phyloP scores from a whole-genome alignment of 2,113 vertebrate genomes.

The Edolisoma coerulescens region DNA sequence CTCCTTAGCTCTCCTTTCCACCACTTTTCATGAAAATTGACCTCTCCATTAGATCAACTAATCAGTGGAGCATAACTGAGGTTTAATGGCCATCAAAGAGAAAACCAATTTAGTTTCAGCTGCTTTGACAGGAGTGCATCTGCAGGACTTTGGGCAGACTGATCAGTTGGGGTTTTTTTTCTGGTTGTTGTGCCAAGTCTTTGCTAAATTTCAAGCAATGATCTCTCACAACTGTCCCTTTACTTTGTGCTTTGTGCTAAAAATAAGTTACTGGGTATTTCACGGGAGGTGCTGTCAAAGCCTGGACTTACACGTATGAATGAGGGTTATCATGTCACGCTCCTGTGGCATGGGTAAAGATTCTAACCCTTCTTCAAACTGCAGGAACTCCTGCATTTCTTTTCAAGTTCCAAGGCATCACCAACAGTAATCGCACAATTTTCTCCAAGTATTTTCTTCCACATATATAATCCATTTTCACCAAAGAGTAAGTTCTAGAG shows the following conservation, averaged over 20 bases:
- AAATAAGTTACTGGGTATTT: background rate
- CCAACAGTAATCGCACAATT: accelerated
- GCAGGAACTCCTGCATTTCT: background rate
- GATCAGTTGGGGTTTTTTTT: background rate
- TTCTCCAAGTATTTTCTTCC: background rate
- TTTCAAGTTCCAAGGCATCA: background rate
- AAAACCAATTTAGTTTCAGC: constrained; percentile 58
- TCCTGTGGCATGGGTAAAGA: background rate
- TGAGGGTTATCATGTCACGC: background rate
- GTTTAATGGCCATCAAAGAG: constrained; percentile 54
- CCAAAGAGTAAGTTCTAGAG: background rate
- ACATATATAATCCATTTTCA: background rate
- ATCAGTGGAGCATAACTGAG: constrained; percentile 45
- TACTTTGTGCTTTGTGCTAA: background rate
- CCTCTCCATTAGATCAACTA: constrained; percentile 64
- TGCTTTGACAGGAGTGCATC: constrained; percentile 9
- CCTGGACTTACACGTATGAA: background rate
- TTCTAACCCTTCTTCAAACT: background rate
- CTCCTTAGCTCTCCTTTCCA: background rate
- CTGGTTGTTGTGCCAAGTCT: background rate
- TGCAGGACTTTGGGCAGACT: background rate
- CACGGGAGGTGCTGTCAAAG: background rate
- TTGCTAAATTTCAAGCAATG: constrained; percentile 15
- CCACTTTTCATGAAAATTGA: constrained; percentile 55
- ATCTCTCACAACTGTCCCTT: background rate